A percentile compares a stretch with the other conserved stretches of the same genome.
Evolutionary conservation across 2,797 vertebrate genomes (phyloP).

Genomic region (Sparus aurata): DNA sequence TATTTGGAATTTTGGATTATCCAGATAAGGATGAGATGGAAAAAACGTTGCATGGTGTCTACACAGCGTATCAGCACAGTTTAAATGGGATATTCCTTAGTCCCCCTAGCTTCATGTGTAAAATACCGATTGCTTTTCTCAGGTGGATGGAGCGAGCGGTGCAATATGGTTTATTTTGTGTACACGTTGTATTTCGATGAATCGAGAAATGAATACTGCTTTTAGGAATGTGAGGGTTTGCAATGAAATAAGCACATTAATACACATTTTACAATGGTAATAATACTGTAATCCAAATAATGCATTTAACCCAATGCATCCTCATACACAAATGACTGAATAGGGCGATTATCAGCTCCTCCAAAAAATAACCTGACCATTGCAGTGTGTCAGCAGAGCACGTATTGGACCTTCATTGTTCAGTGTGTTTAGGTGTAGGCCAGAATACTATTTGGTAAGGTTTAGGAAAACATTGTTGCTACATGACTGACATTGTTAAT

Average conservation of each 20-base stretch:
- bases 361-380: no score
- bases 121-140: conserved; percentile 54
- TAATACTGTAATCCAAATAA: background rate
- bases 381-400: no score
- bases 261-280: background rate
- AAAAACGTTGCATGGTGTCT: conserved; percentile 60
- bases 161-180: background rate
- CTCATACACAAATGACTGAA: no score
- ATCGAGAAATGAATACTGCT: background rate
- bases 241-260: background rate
- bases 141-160: background rate
- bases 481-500: no score
- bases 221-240: background rate
- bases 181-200: background rate
- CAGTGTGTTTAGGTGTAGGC: no score
- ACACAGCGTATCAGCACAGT: conserved; percentile 61
- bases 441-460: no score
- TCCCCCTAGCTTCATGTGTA: conserved; percentile 37
- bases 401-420: no score
- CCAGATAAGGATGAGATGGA: conserved; percentile 70
- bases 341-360: no score
- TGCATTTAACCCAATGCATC: background rate
- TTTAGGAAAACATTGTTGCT: no score
- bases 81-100: conserved; percentile 66
- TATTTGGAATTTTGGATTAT: conserved; percentile 73